Evolutionary conservation across 1,140 invertebrate species (phyloP).

Genomic region (Lepidurus couesii): DNA sequence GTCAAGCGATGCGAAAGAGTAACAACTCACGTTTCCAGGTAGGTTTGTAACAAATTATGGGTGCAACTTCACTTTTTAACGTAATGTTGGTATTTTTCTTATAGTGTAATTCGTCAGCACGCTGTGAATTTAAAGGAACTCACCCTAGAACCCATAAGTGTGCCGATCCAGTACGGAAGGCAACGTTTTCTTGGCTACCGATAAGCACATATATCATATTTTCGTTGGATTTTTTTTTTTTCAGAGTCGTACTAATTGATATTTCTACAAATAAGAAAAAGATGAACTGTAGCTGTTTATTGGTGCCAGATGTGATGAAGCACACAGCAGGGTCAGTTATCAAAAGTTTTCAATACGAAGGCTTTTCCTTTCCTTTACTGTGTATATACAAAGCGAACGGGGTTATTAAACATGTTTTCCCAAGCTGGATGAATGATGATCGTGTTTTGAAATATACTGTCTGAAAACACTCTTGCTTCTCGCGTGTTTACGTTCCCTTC

Average conservation of each 20-base stretch:
- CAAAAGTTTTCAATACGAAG: too few relatives aligned
- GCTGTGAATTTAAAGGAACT: neutral
- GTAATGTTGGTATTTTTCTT: neutral
- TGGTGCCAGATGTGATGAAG: too few relatives aligned
- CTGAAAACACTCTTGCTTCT: neutral
- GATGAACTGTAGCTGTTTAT: too few relatives aligned
- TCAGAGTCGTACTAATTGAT: too few relatives aligned
- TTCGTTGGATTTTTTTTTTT: too few relatives aligned
- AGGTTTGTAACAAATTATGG: neutral
- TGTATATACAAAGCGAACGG: too few relatives aligned
- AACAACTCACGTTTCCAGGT: neutral
- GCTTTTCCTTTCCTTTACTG: too few relatives aligned
- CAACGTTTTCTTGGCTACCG: neutral
- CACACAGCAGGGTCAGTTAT: too few relatives aligned
- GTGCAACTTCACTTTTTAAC: neutral
- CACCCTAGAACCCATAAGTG: neutral
- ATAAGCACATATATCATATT: too few relatives aligned
- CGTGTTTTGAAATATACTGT: neutral
- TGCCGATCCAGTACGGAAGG: neutral
- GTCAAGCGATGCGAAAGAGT: neutral
- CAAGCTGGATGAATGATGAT: neutral
- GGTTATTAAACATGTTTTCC: neutral
- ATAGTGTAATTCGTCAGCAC: neutral
- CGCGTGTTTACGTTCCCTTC: neutral
- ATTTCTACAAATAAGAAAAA: too few relatives aligned